Base-by-base conservation (phyloP, 2,113 vertebrate genomes). In the Melozone crissalis region DNA sequence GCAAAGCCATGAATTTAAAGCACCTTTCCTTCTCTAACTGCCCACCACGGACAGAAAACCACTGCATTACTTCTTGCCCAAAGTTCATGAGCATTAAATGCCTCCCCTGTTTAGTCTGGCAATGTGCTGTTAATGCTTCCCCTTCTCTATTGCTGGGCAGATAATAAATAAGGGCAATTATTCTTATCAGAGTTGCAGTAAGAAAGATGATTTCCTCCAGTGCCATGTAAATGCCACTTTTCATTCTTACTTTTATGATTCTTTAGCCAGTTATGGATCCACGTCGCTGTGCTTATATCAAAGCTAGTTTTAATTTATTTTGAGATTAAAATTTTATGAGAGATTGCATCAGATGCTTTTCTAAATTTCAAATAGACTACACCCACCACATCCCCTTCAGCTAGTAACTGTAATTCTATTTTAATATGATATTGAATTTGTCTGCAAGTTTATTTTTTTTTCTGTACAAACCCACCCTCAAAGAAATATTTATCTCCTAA, bases 291-390 rank as follows among this genome's bases (percentile, higher is more conserved):
- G 68, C 76, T 92, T 77, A 94, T 95, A 95, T 96, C 94, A 96
- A 96, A 95, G 95, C 44, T 43, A 57, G 88, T 90, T 96, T 96
- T 96, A 95, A 97, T 97, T 97, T 95, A 95, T 96, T 96, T 94
- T 1, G 39, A 93, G 88, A 97, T 97, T 93, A 97, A 97, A 95
- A 93, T 96, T 97, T 97, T 90, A 96, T 95, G 95, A 95, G 84
- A 76, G 76, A 94, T 93, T 90, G 85, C 92, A 96, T 96, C 90
- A 92, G 92, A 96, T 90, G 90, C 88, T 97, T 84, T 77, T 95
- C 88, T 96, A 93, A 96, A 95, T 90, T 96, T 96, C 93, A 94
- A 84, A 96, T 81, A 93, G 85, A 68, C 93, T 84, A 88, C 61
- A 3, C 94, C 94, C 72, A 93, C 73, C 90, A 81, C 69, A 90